phyloP scores from a whole-genome alignment of 2,888 invertebrate genomes.

The Noctua comes region DNA sequence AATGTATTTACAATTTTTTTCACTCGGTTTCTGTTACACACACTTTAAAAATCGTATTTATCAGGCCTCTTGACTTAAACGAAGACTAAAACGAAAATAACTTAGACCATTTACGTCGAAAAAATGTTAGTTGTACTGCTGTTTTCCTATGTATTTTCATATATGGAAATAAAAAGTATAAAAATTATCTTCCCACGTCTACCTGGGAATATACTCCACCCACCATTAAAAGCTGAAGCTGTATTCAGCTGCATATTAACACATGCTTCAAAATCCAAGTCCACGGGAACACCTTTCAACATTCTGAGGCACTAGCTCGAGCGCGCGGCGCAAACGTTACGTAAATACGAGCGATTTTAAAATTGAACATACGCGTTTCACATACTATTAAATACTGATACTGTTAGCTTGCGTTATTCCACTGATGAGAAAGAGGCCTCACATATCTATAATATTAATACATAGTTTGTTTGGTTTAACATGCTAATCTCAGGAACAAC shows the following conservation, averaged over 20 bases:
- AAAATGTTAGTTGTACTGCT: not conserved
- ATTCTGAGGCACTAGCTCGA: not conserved
- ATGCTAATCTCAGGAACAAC: too few species aligned
- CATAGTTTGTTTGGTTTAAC: too few species aligned
- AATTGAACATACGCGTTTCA: not conserved
- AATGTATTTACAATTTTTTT: not conserved
- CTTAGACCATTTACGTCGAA: not conserved
- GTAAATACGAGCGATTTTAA: not conserved
- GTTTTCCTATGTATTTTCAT: not conserved
- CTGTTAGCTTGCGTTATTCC: not conserved
- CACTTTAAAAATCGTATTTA: not conserved
- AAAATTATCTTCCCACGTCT: not conserved
- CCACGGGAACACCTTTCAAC: constrained; percentile 12
- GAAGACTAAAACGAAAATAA: too few species aligned
- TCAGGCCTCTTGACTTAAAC: too few species aligned
- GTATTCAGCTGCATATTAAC: constrained; percentile 3
- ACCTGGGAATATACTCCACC: not conserved
- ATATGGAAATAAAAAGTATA: not conserved
- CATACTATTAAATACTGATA: not conserved
- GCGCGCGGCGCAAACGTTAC: not conserved
- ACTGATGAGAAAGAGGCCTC: not conserved
- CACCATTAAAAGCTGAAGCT: constrained; percentile 8
- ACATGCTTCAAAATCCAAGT: constrained; percentile 17
- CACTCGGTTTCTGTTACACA: not conserved
- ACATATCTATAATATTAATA: too few species aligned